A percentile compares a stretch with the other conserved stretches of the same genome.
Evolutionary conservation across 1,140 invertebrate species (phyloP).

Genomic region (Coelopa frigida): DNA sequence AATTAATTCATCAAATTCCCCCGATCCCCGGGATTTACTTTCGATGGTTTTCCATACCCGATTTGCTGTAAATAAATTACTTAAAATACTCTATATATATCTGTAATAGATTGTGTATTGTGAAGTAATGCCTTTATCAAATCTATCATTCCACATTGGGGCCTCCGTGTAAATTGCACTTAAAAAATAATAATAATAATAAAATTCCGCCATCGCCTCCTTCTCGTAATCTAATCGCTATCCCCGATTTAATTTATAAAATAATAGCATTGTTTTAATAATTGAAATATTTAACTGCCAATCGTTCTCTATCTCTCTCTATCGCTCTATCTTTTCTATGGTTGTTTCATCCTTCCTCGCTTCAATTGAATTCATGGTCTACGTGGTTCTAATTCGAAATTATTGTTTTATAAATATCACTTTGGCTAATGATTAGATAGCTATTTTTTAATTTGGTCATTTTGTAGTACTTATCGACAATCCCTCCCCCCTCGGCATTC

Average conservation of each 20-base stretch:
- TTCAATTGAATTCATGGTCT: too few relatives aligned
- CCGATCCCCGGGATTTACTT: not conserved
- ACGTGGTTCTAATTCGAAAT: too few relatives aligned
- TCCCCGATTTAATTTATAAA: constrained; percentile 43
- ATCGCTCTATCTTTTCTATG: too few relatives aligned
- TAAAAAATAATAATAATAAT: constrained; percentile 34
- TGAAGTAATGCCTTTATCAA: constrained; percentile 1
- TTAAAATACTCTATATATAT: not conserved
- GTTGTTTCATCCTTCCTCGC: too few relatives aligned
- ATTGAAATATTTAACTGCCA: constrained; percentile 44
- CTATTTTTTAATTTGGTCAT: too few relatives aligned
- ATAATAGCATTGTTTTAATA: constrained; percentile 42
- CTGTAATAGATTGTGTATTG: not conserved
- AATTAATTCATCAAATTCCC: constrained; percentile 30
- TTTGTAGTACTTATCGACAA: too few relatives aligned
- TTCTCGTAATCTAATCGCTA: constrained; percentile 28
- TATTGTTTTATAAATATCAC: too few relatives aligned
- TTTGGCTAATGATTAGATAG: too few relatives aligned
- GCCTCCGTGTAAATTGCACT: constrained; percentile 39
- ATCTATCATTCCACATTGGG: constrained; percentile 25
- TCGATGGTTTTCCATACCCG: not conserved
- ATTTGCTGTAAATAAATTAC: not conserved
- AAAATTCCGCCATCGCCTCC: constrained; percentile 7
- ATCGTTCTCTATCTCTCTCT: too few relatives aligned
- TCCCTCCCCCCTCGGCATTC: too few relatives aligned